Evolutionary conservation across 2,888 invertebrate species (phyloP).

Genomic region (Hermaeophaga mercurialis): DNA sequence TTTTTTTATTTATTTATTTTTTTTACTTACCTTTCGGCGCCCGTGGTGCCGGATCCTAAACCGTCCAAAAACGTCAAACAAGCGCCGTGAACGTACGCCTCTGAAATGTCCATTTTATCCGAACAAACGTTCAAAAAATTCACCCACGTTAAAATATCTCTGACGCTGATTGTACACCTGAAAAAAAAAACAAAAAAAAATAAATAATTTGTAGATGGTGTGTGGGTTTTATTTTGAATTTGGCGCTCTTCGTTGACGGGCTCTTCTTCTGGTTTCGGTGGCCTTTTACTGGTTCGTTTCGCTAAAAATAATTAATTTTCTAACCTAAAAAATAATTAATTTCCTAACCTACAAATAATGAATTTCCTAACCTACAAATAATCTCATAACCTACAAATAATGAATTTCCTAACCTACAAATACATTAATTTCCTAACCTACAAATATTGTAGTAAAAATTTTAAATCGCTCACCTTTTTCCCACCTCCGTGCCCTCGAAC

Average conservation of each 20-base stretch:
- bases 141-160: conserved; percentile 93
- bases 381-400: too few species aligned
- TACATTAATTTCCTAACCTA: too few species aligned
- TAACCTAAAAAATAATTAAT: too few species aligned
- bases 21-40: conserved; percentile 65
- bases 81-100: conserved; percentile 88
- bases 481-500: conserved; percentile 72
- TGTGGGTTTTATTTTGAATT: too few species aligned
- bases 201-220: too few species aligned
- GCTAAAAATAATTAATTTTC: too few species aligned
- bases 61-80: conserved; percentile 90
- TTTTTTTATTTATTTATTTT: neutral
- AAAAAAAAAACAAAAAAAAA: conserved; percentile 45
- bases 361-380: too few species aligned
- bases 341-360: too few species aligned
- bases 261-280: too few species aligned
- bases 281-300: too few species aligned
- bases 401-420: neutral
- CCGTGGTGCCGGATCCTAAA: conserved; percentile 82
- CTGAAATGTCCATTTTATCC: conserved; percentile 57
- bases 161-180: conserved; percentile 83
- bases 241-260: too few species aligned
- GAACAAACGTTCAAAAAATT: conserved; percentile 78
- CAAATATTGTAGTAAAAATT: too few species aligned
- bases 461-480: conserved; percentile 66